These are phyloP conservation scores for Natrix natrix DNA, from an alignment of 2,797 vertebrate species.

Conservation along the genomic window DNA sequence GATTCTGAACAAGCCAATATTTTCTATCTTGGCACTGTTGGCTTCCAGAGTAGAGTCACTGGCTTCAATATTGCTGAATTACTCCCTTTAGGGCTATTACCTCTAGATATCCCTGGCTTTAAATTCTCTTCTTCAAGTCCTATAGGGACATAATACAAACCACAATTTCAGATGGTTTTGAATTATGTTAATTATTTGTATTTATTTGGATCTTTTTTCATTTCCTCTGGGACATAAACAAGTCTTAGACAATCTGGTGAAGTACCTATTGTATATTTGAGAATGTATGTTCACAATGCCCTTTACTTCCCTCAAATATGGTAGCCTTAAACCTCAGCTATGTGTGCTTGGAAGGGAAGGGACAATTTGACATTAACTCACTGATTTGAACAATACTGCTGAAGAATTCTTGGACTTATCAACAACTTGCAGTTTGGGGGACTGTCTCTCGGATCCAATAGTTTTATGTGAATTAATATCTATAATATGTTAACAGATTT, in stretches of 20 bases:
- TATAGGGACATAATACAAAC: neutral
- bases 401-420: neutral
- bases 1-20: neutral
- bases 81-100: neutral
- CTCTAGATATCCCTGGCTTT: neutral
- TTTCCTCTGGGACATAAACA: neutral
- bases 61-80: neutral
- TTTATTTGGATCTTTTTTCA: neutral
- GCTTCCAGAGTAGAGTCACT: neutral
- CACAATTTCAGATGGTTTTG: neutral
- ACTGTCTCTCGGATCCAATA: neutral
- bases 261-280: neutral
- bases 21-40: neutral
- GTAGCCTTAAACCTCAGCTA: neutral
- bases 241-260: neutral
- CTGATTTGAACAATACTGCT: neutral
- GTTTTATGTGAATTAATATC: neutral
- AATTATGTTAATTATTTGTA: neutral
- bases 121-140: neutral
- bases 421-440: neutral
- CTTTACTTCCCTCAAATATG: neutral
- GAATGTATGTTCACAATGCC: neutral
- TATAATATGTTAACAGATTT: neutral
- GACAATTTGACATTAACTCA: neutral
- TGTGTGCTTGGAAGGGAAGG: neutral